These are phyloP conservation scores for Thera britannica DNA, from an alignment of 2,888 invertebrate genomes.

Conservation along the genomic window DNA sequence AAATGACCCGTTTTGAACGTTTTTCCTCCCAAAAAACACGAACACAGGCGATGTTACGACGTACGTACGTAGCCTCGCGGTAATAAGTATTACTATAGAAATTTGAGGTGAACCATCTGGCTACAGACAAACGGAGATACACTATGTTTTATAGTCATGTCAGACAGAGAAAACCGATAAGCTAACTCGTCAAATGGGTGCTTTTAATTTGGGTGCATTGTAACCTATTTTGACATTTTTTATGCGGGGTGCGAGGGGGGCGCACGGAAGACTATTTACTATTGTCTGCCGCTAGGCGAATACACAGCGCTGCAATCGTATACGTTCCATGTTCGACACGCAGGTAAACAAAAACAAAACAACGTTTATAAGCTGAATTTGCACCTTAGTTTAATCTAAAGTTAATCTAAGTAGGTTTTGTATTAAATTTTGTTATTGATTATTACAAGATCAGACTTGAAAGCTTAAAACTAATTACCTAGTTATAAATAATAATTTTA, in stretches of 20 bases:
- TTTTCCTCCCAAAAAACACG: conserved; percentile 64
- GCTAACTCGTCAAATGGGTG: conserved; percentile 41
- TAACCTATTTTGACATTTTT: conserved; percentile 82
- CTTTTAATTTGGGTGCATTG: conserved; percentile 56
- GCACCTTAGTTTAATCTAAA: too few species aligned
- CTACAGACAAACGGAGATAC: conserved; percentile 44
- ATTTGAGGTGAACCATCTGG: conserved; percentile 53
- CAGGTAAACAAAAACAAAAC: neutral
- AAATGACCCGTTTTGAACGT: conserved; percentile 49
- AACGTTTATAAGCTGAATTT: too few species aligned
- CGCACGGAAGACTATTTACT: conserved; percentile 8
- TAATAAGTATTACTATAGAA: conserved; percentile 46
- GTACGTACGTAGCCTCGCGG: conserved; percentile 78
- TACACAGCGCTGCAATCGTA: conserved; percentile 56
- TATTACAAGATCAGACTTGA: too few species aligned
- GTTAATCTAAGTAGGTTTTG: too few species aligned
- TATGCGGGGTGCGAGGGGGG: conserved; percentile 48
- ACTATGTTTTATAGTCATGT: conserved; percentile 19
- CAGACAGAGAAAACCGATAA: conserved; percentile 59
- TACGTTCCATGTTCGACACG: conserved; percentile 53
- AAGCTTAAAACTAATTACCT: too few species aligned
- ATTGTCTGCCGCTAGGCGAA: conserved; percentile 74
- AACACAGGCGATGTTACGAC: conserved; percentile 70
- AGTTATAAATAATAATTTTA: too few species aligned
- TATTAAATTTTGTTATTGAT: too few species aligned